A percentile compares a stretch with the other conserved stretches of the same genome.
Conservation (phyloP, 2,888 invertebrate genomes). For the Plebejus argus region DNA sequence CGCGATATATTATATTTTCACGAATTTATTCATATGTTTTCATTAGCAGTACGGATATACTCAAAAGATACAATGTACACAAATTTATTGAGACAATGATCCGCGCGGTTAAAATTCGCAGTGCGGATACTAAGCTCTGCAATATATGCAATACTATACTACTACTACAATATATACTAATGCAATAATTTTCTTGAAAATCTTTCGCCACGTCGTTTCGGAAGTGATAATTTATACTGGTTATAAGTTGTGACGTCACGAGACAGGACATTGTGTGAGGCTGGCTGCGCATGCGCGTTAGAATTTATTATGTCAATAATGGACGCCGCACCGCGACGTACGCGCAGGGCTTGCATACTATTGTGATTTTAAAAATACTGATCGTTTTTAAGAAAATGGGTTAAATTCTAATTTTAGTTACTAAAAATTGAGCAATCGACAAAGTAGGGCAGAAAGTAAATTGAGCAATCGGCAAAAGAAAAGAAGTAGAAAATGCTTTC, state of each 20-base stretch:
- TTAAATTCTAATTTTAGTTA: background rate
- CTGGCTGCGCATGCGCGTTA: conserved; percentile 71
- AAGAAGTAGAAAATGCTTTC: background rate
- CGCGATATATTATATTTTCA: too few species aligned
- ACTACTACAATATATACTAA: too few species aligned
- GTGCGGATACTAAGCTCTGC: too few species aligned
- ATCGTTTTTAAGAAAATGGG: background rate
- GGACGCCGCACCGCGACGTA: conserved; percentile 46
- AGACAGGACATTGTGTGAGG: conserved; percentile 50
- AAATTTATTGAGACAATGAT: too few species aligned
- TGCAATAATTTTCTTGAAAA: conserved; percentile 2
- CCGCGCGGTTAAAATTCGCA: too few species aligned
- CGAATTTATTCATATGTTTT: too few species aligned
- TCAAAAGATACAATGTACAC: too few species aligned
- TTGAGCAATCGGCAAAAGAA: too few species aligned
- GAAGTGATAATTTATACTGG: conserved; percentile 35
- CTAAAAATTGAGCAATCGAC: background rate
- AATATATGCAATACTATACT: too few species aligned
- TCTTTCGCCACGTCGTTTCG: conserved; percentile 19
- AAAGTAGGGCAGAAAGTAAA: background rate
- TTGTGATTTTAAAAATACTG: background rate
- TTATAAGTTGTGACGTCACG: conserved; percentile 33
- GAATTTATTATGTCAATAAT: conserved; percentile 79
- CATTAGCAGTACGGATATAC: too few species aligned
- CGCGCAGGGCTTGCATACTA: conserved; percentile 18